Evolutionary conservation across 2,113 vertebrate species (phyloP).

Genomic region (Trogon surrucura): DNA sequence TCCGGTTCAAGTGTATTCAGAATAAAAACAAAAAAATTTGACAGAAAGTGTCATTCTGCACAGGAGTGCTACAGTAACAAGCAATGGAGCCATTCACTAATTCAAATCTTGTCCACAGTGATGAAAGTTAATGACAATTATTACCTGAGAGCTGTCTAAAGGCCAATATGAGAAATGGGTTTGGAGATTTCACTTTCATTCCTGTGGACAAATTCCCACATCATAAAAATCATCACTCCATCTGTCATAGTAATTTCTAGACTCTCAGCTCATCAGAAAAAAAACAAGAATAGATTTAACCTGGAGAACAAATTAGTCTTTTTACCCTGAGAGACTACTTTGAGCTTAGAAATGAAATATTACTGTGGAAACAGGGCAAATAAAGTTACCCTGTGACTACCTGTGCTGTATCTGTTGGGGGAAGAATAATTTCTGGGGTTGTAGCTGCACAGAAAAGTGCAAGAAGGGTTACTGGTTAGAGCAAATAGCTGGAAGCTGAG

Average conservation of each 20-base stretch:
- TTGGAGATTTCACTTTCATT: constrained; percentile 24
- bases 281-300: constrained; percentile 2
- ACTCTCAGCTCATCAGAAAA: background rate
- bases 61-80: background rate
- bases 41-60: background rate
- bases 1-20: background rate
- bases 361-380: background rate
- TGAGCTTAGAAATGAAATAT: constrained; percentile 18
- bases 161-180: background rate
- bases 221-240: constrained; percentile 41
- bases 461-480: background rate
- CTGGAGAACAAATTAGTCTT: constrained; percentile 1
- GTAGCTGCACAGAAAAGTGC: background rate
- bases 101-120: background rate
- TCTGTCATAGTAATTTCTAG: constrained; percentile 40
- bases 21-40: background rate
- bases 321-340: background rate
- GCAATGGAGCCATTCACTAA: background rate
- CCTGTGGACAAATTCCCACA: constrained; percentile 15
- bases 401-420: background rate
- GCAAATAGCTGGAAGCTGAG: background rate
- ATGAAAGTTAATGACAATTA: background rate
- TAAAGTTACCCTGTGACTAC: background rate
- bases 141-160: constrained; percentile 24
- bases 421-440: background rate